A percentile compares a stretch with the other conserved stretches of the same genome.
These are phyloP conservation scores for Chanos chanos DNA, from an alignment of 2,797 vertebrate species.

Conservation along the genomic window DNA sequence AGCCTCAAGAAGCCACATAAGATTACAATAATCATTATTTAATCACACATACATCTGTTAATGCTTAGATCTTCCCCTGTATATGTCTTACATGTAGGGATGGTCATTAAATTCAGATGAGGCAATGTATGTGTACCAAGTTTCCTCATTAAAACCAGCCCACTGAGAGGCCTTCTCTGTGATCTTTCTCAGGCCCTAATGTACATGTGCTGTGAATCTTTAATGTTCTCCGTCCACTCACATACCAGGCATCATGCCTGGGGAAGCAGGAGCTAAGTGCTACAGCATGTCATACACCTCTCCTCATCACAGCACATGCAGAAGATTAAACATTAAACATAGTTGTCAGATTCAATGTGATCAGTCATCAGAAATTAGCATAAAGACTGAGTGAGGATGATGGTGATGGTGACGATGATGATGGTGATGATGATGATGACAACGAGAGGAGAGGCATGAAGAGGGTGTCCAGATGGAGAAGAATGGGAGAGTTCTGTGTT, in stretches of 20 bases:
- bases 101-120: conserved; percentile 25
- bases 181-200: conserved; percentile 21
- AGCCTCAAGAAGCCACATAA: no score
- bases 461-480: no score
- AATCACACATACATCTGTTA: conserved; percentile 17
- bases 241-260: conserved; percentile 1
- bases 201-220: conserved; percentile 30
- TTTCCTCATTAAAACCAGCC: conserved; percentile 29
- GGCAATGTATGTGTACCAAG: conserved; percentile 31
- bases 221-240: not conserved
- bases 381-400: no score
- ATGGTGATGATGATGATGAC: no score
- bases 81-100: conserved; percentile 27
- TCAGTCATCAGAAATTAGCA: no score
- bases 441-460: no score
- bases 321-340: no score
- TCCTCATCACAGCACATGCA: no score
- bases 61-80: conserved; percentile 27
- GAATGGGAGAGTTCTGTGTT: no score
- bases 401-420: no score
- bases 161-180: not conserved
- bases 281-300: no score
- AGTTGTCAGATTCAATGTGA: no score
- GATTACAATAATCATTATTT: conserved; percentile 9
- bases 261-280: conserved; percentile 5